These are phyloP conservation scores for Argyrosomus japonicus DNA, from an alignment of 2,113 vertebrate genomes.

Conservation along the genomic window DNA sequence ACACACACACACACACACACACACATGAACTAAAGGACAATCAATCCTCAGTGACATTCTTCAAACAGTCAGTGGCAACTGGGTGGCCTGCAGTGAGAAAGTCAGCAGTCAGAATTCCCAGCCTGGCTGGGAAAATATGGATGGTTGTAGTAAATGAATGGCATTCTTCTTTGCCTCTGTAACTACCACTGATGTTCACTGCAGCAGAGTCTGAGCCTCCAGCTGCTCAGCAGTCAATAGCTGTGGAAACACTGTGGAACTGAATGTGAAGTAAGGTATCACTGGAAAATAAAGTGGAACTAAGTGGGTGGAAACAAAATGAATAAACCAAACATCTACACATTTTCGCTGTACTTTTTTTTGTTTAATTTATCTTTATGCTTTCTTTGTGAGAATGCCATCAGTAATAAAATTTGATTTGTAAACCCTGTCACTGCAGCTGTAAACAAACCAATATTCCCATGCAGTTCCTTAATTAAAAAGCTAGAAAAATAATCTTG, in stretches of 20 bases:
- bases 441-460: not conserved
- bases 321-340: not conserved
- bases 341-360: not conserved
- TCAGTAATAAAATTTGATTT: not conserved
- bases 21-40: slow-evolving; percentile 14
- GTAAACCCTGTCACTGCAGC: not conserved
- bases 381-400: not conserved
- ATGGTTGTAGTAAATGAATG: slow-evolving; percentile 39
- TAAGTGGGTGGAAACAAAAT: not conserved
- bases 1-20: too few relatives aligned
- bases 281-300: not conserved
- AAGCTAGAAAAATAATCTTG: too few relatives aligned
- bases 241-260: not conserved
- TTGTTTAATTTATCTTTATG: not conserved
- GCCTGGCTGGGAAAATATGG: slow-evolving; percentile 27
- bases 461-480: not conserved
- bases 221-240: slow-evolving; percentile 25
- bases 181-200: slow-evolving; percentile 29
- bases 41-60: slow-evolving; percentile 49
- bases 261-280: not conserved
- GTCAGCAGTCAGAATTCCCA: slow-evolving; percentile 49
- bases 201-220: slow-evolving; percentile 19
- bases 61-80: slow-evolving; percentile 49
- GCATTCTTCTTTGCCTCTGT: slow-evolving; percentile 25
- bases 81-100: slow-evolving; percentile 37